A percentile compares a stretch with the other conserved stretches of the same genome.
These are phyloP conservation scores for Tinamus major DNA, from an alignment of 2,797 vertebrate genomes.

Conservation along the genomic window DNA sequence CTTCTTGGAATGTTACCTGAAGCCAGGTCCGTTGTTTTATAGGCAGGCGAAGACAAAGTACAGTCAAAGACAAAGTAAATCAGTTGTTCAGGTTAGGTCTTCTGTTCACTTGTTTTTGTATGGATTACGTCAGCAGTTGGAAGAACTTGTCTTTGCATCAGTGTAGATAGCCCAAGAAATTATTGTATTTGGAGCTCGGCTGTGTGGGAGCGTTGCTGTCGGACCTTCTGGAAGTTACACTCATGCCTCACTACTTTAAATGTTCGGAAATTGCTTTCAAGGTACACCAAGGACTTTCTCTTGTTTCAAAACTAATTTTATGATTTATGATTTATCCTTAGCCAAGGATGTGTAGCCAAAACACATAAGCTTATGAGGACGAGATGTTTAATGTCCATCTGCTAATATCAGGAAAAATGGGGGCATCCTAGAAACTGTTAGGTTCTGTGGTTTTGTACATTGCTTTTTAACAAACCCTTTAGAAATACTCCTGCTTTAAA, in stretches of 20 bases:
- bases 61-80: background rate
- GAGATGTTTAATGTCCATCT: background rate
- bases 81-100: background rate
- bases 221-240: background rate
- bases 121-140: background rate
- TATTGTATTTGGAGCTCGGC: conserved; percentile 1
- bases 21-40: background rate
- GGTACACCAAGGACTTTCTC: background rate
- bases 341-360: no score
- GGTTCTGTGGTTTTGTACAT: background rate
- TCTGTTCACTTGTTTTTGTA: background rate
- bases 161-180: background rate
- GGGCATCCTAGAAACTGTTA: background rate
- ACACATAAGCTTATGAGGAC: background rate
- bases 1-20: background rate
- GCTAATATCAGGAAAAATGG: background rate
- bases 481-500: background rate
- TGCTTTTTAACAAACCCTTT: background rate
- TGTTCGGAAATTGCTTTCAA: conserved; percentile 9
- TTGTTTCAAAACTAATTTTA: conserved; percentile 19
- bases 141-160: conserved; percentile 9
- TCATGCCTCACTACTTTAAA: background rate
- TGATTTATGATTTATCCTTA: background rate
- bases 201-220: background rate
- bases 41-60: background rate